A percentile compares a stretch with the other conserved stretches of the same genome.
These are phyloP conservation scores for Aphis gossypii DNA, from an alignment of 1,140 invertebrate genomes.

Conservation along the genomic window DNA sequence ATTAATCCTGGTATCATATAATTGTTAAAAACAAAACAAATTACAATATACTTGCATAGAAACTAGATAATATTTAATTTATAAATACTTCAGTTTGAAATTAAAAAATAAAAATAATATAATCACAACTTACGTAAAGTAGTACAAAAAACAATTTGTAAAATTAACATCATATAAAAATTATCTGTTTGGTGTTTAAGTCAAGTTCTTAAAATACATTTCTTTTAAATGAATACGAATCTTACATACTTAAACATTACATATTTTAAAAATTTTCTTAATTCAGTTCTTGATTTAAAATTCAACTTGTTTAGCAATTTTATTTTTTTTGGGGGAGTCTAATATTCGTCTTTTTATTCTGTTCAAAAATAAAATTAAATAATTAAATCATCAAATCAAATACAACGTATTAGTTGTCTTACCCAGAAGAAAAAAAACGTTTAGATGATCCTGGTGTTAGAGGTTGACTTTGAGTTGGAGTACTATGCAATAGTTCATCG, in stretches of 20 bases:
- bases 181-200: neutral
- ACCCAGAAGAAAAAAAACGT: conserved; percentile 34
- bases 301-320: neutral
- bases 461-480: neutral
- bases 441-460: neutral
- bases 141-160: conserved; percentile 23
- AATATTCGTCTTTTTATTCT: conserved; percentile 19
- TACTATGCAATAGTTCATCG: conserved; percentile 19
- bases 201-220: neutral
- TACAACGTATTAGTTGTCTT: neutral
- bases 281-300: conserved; percentile 7
- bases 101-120: neutral
- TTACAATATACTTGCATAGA: neutral
- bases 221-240: neutral
- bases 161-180: neutral
- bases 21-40: neutral
- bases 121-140: neutral
- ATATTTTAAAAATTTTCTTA: neutral
- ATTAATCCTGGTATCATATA: neutral
- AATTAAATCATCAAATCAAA: neutral
- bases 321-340: neutral
- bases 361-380: neutral
- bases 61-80: neutral
- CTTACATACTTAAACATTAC: neutral
- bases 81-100: neutral